These are phyloP conservation scores for Ptychobarbus kaznakovi DNA, from an alignment of 2,797 vertebrate species.

Conservation along the genomic window DNA sequence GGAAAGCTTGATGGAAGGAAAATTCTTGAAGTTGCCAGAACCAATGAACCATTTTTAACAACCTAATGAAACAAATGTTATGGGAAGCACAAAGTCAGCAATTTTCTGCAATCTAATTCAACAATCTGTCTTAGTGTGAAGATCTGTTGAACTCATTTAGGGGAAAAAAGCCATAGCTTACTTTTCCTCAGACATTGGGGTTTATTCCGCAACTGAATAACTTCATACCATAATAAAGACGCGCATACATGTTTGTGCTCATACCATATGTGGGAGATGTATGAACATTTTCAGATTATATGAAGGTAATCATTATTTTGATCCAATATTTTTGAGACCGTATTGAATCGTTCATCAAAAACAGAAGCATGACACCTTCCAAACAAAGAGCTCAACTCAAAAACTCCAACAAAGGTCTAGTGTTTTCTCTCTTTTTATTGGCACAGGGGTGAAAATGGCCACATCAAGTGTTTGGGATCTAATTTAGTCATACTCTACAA, in stretches of 20 bases:
- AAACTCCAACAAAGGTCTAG: conserved; percentile 63
- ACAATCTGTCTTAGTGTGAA: conserved; percentile 45
- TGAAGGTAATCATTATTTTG: background rate
- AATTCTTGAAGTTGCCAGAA: background rate
- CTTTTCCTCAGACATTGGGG: background rate
- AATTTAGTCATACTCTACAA: background rate
- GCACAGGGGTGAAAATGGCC: background rate
- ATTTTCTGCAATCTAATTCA: conserved; percentile 80
- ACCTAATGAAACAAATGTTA: conserved; percentile 36
- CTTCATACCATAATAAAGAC: background rate
- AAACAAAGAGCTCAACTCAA: conserved; percentile 44
- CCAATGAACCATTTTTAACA: conserved; percentile 56
- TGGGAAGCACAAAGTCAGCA: conserved; percentile 66
- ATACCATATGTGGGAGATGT: background rate
- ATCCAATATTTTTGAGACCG: background rate
- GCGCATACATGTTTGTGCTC: background rate
- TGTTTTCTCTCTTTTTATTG: background rate
- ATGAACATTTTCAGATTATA: background rate
- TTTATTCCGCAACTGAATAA: background rate
- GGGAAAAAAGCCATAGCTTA: background rate
- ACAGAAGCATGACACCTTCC: background rate
- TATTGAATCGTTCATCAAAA: too few relatives aligned
- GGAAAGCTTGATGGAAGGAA: background rate
- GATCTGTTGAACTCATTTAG: background rate
- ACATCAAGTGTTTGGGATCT: background rate